Conservation (phyloP, 2,888 invertebrate species). For the Lasioglossum calceatum region DNA sequence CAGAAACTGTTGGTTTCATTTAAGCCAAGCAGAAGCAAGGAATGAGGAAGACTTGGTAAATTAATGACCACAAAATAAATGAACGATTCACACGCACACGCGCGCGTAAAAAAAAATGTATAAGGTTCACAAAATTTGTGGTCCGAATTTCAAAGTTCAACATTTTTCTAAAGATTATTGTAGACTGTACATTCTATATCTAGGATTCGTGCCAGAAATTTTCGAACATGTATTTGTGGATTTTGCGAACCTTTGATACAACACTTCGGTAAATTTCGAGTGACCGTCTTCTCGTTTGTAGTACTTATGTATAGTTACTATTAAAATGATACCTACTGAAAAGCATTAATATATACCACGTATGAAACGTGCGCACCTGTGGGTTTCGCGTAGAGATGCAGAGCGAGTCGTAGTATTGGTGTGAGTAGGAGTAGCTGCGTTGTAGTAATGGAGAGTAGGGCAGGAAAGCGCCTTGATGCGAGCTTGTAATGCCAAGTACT, state of each 20-base stretch:
- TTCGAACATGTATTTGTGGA: background rate
- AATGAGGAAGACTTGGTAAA: slow-evolving; percentile 43
- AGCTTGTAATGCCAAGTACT: slow-evolving; percentile 94
- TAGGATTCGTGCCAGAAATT: background rate
- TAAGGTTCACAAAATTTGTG: background rate
- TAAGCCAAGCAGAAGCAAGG: slow-evolving; percentile 56
- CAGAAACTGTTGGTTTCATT: slow-evolving; percentile 27
- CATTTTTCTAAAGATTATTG: background rate
- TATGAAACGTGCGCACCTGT: slow-evolving; percentile 81
- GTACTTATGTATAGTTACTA: slow-evolving; percentile 23
- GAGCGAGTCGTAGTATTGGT: slow-evolving; percentile 86
- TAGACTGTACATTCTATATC: background rate
- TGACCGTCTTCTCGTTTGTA: background rate
- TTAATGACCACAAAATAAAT: slow-evolving; percentile 31
- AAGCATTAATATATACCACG: slow-evolving; percentile 56
- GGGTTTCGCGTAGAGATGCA: slow-evolving; percentile 87
- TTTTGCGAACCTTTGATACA: slow-evolving; percentile 27
- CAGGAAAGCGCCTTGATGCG: slow-evolving; percentile 95
- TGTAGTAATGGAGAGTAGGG: slow-evolving; percentile 87
- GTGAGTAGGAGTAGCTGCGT: slow-evolving; percentile 83
- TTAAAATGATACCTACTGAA: slow-evolving; percentile 28
- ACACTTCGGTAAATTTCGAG: slow-evolving; percentile 22
- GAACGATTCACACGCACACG: background rate
- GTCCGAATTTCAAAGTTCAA: background rate
- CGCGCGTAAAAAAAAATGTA: slow-evolving; percentile 1